Percentiles rank a stretch among this genome's conserved stretches.
These are phyloP conservation scores for Gnathonemus longibarbis DNA, from an alignment of 2,113 vertebrate genomes.

Conservation along the genomic window DNA sequence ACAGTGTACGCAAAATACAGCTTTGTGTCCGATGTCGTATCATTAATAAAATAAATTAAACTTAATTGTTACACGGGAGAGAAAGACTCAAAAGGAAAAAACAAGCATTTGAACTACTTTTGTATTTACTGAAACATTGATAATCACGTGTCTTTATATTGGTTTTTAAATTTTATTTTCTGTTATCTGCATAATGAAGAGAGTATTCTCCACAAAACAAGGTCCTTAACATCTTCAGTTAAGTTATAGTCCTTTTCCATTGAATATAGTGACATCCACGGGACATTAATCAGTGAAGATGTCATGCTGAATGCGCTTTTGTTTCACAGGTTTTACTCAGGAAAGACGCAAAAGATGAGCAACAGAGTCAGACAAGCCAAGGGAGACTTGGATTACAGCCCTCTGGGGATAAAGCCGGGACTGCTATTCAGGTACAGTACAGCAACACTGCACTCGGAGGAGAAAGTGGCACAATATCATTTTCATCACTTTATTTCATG, in stretches of 20 bases:
- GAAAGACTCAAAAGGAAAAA: background rate
- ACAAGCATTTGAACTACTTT: background rate
- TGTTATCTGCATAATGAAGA: background rate
- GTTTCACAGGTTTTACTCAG: slow-evolving; percentile 55
- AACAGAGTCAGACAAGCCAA: slow-evolving; percentile 2
- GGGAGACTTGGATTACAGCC: slow-evolving; percentile 23
- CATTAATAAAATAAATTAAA: background rate
- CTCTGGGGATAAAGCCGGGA: slow-evolving; percentile 26
- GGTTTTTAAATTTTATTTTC: background rate
- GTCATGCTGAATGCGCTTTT: background rate
- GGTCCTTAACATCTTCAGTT: background rate
- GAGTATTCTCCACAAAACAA: background rate
- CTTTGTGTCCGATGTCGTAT: background rate
- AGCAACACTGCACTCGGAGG: background rate
- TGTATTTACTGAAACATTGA: background rate
- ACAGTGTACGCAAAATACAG: background rate
- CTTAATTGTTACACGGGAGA: background rate
- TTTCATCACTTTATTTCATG: background rate
- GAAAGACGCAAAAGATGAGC: slow-evolving; percentile 43
- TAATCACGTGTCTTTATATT: background rate
- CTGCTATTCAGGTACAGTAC: slow-evolving; percentile 40
- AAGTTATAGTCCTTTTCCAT: background rate
- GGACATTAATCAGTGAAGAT: background rate
- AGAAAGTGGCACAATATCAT: background rate
- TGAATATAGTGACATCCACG: background rate